Conservation (phyloP, 2,797 vertebrate genomes). For the Craterocephalus amniculus region DNA sequence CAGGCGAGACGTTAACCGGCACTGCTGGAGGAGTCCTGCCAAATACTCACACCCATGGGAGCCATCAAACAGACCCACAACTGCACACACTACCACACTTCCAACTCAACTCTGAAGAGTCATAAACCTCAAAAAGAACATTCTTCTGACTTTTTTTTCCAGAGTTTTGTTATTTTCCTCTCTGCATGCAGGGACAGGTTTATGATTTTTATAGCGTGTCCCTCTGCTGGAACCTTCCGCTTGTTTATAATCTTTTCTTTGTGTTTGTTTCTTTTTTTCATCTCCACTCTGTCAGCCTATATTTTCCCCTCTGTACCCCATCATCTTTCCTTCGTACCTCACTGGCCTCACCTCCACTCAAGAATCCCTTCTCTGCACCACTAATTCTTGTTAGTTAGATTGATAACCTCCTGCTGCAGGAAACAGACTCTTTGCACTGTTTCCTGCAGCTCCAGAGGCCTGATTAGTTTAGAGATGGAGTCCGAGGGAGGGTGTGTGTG, state of each 20-base stretch:
- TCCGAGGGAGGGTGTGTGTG: slow-evolving; percentile 15
- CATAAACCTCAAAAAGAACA: slow-evolving; percentile 31
- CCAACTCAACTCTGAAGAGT: slow-evolving; percentile 38
- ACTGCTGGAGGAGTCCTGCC: slow-evolving; percentile 42
- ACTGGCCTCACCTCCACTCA: slow-evolving; percentile 26
- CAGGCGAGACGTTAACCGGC: slow-evolving; percentile 45
- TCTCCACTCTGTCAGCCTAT: neutral
- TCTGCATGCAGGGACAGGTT: neutral
- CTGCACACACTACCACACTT: slow-evolving; percentile 22
- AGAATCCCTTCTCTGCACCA: slow-evolving; percentile 2
- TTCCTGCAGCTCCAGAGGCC: slow-evolving; percentile 51
- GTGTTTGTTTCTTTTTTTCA: slow-evolving; percentile 19
- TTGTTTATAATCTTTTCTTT: slow-evolving; percentile 9
- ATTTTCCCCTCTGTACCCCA: slow-evolving; percentile 12
- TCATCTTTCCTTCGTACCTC: slow-evolving; percentile 24
- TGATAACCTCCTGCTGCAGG: slow-evolving; percentile 71
- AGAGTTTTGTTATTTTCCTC: slow-evolving; percentile 26
- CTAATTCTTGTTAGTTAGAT: slow-evolving; percentile 57
- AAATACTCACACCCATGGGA: slow-evolving; percentile 49
- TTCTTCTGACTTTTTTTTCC: neutral
- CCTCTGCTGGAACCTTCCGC: slow-evolving; percentile 16
- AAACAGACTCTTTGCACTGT: slow-evolving; percentile 55
- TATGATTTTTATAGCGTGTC: neutral
- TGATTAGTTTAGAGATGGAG: slow-evolving; percentile 63
- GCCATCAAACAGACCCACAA: slow-evolving; percentile 31